These are phyloP conservation scores for Aspidiotus rigidus DNA, from an alignment of 2,888 invertebrate species.

Conservation along the genomic window DNA sequence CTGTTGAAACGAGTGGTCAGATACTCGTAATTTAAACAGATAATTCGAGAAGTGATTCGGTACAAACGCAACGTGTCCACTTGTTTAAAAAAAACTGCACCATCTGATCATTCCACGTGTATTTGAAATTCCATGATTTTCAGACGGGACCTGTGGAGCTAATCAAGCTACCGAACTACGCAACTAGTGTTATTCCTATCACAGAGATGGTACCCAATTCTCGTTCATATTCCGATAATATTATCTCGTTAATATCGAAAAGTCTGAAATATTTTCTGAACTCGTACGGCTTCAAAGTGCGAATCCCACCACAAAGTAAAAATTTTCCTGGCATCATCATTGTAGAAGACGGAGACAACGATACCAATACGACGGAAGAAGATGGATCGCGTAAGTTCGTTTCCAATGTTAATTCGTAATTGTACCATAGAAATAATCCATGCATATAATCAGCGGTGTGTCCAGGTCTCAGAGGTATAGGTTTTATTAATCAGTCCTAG, in stretches of 20 bases:
- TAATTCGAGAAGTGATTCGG: no score
- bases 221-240: constrained; percentile 11
- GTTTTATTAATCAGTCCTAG: no score
- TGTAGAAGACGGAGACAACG: constrained; percentile 14
- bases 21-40: no score
- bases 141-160: constrained; percentile 20
- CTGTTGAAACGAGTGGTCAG: no score
- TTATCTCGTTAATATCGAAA: constrained; percentile 16
- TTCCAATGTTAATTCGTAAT: no score
- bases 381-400: background rate
- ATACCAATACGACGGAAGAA: constrained; percentile 3
- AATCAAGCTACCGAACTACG: constrained; percentile 22
- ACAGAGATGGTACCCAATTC: constrained; percentile 14
- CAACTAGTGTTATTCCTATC: constrained; percentile 13
- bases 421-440: no score
- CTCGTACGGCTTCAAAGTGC: constrained; percentile 28
- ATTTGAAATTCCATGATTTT: background rate
- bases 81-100: no score
- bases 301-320: constrained; percentile 17
- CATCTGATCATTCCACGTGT: no score
- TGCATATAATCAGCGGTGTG: no score
- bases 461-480: no score
- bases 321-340: constrained; percentile 27
- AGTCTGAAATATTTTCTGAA: constrained; percentile 19
- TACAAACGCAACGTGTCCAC: no score